These are phyloP conservation scores for Gymnothorax reevesii DNA, from an alignment of 2,797 vertebrate genomes.

Conservation along the genomic window DNA sequence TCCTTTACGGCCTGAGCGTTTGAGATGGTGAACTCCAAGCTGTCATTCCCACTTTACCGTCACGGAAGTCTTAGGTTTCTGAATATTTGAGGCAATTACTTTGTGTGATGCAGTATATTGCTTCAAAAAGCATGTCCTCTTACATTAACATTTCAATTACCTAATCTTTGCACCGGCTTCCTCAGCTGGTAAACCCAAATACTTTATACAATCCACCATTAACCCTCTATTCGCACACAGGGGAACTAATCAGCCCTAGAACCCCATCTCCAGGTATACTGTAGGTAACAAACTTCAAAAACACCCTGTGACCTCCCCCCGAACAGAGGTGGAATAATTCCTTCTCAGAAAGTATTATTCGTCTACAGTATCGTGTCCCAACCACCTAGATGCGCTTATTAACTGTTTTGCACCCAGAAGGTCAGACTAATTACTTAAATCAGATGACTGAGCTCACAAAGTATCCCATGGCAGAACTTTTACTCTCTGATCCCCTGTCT, in stretches of 20 bases:
- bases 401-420: too few species aligned
- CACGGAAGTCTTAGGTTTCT: not conserved
- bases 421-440: too few species aligned
- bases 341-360: too few species aligned
- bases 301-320: too few species aligned
- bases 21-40: constrained; percentile 17
- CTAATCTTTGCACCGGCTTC: not conserved
- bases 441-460: too few species aligned
- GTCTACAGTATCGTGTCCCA: too few species aligned
- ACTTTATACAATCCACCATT: too few species aligned
- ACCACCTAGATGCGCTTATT: too few species aligned
- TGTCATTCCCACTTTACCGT: not conserved
- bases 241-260: not conserved
- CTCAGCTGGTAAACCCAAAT: too few species aligned
- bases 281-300: not conserved
- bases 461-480: too few species aligned
- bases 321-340: too few species aligned
- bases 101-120: constrained; percentile 16
- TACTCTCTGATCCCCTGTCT: too few species aligned
- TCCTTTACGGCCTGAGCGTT: not conserved
- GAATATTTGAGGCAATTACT: not conserved
- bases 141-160: not conserved
- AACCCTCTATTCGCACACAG: not conserved
- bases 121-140: not conserved
- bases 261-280: not conserved